Base-by-base conservation (phyloP, 2,797 vertebrate genomes). In the Epinephelus coioides region DNA sequence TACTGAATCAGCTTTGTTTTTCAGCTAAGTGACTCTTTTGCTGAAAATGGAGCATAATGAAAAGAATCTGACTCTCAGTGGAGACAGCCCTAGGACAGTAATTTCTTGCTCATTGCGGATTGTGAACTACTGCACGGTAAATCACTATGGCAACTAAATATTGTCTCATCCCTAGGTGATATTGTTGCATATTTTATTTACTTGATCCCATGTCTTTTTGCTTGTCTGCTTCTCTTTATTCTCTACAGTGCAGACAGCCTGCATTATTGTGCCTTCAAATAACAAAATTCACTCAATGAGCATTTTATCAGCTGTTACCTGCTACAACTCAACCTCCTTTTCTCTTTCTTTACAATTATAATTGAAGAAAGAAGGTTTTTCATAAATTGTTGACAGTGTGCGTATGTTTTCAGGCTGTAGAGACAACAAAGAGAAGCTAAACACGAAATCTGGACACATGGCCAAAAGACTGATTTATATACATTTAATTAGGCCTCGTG, bases 1-100 rank as follows among this genome's bases (percentile, higher is more conserved):
- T 44, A 49, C 5, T 55, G 50, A 74, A 80, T 73, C 44, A 43
- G 47, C 56, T 56, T 65, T 74, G 69, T 77, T 53, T 69, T 18
- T 72, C 40, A 66, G 34, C 21, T 44, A 59, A 80, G 46, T 50
- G 64, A 65, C 34, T 78, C 49, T 62, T 75, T 68, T 21, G 59
- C 51, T 74, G 67, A 47, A 73, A 70, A 47, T 44, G 9, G 44
- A 64, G 30, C 54, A 61, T 19, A 65, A 78, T 73, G 21, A 65
- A 70, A 50, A 43, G 3, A 59, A 53, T n/a, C 40, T 21, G 13
- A 11, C 38, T 64, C 17, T 68, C 57, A 40, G 25, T 0, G 5
- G 30, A 72, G 23, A 55, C 40, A 27, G 55, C 54, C 49, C 18
- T 5, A 46, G 53, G 60, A 59, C n/a, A 66, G 21, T 19, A 1